A percentile compares a stretch with the other conserved stretches of the same genome.
phyloP scores from a whole-genome alignment of 2,888 invertebrate genomes.

The Selenia dentaria region DNA sequence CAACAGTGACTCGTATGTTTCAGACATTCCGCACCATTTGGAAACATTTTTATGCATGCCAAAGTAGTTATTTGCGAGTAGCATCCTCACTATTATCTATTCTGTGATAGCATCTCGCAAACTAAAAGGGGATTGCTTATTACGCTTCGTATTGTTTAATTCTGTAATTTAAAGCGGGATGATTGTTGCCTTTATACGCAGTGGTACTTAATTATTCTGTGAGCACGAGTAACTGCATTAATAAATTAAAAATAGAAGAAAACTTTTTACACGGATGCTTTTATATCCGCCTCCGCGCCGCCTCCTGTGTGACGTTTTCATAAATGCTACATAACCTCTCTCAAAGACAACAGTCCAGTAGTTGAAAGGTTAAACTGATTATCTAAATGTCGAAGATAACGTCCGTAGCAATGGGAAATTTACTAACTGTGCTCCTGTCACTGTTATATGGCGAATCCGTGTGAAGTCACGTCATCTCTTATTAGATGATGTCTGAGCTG shows the following conservation, averaged over 20 bases:
- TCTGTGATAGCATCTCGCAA: not conserved
- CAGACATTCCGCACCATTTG: slow-evolving; percentile 17
- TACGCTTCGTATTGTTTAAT: slow-evolving; percentile 14
- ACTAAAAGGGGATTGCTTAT: slow-evolving; percentile 27
- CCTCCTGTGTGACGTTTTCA: too few relatives aligned
- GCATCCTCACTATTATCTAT: slow-evolving; percentile 3
- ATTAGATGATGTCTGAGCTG: too few relatives aligned
- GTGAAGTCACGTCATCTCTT: too few relatives aligned
- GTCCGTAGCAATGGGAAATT: not conserved
- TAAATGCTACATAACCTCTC: not conserved
- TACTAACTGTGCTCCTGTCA: slow-evolving; percentile 1
- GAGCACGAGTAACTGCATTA: too few relatives aligned
- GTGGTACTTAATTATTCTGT: too few relatives aligned
- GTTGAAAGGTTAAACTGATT: slow-evolving; percentile 11
- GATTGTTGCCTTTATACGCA: not conserved
- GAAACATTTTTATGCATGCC: slow-evolving; percentile 30
- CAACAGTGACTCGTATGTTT: slow-evolving; percentile 10
- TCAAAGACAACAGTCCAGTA: slow-evolving; percentile 2
- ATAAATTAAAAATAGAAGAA: too few relatives aligned
- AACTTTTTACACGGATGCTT: too few relatives aligned
- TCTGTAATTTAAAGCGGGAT: slow-evolving; percentile 8
- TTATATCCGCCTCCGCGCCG: too few relatives aligned
- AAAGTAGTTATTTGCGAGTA: slow-evolving; percentile 27
- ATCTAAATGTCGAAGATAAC: slow-evolving; percentile 2
- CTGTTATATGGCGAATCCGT: too few relatives aligned